A percentile compares a stretch with the other conserved stretches of the same genome.
Evolutionary conservation across 92 coral and sea anemone species (phyloP).

Genomic region (Zoanthus solanderi): DNA sequence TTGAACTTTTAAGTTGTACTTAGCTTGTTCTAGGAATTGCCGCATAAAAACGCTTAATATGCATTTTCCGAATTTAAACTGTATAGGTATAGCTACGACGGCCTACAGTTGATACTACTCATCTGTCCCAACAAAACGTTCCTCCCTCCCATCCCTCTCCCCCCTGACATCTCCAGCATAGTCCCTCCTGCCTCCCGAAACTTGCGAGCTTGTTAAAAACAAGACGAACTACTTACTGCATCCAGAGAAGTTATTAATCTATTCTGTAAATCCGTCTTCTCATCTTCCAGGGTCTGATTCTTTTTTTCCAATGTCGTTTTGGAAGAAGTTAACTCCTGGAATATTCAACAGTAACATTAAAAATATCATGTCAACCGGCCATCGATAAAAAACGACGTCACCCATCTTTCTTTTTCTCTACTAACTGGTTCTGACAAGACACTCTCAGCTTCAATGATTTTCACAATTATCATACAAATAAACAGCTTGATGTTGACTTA

Average conservation of each 20-base stretch:
- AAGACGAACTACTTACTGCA: conserved; percentile 46
- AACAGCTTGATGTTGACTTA: background rate
- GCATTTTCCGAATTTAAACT: no score
- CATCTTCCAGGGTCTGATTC: conserved; percentile 60
- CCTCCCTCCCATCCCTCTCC: background rate
- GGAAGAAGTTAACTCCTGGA: conserved; percentile 27
- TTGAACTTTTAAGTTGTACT: no score
- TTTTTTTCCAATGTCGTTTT: conserved; percentile 53
- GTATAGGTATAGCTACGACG: no score
- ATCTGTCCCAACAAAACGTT: no score
- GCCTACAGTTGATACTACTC: no score
- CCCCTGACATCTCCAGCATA: background rate
- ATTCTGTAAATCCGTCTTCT: conserved; percentile 57
- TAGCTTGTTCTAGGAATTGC: no score
- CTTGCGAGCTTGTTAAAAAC: background rate
- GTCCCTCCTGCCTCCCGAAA: background rate
- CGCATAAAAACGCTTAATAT: no score
- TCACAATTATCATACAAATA: background rate
- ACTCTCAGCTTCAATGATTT: no score
- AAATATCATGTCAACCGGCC: no score
- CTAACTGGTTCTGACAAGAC: no score
- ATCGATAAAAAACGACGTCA: no score
- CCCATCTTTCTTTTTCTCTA: no score
- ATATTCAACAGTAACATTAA: background rate
- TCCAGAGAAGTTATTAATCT: conserved; percentile 57